Conservation (phyloP, 1,140 invertebrate genomes). For the Orchesella cincta region DNA sequence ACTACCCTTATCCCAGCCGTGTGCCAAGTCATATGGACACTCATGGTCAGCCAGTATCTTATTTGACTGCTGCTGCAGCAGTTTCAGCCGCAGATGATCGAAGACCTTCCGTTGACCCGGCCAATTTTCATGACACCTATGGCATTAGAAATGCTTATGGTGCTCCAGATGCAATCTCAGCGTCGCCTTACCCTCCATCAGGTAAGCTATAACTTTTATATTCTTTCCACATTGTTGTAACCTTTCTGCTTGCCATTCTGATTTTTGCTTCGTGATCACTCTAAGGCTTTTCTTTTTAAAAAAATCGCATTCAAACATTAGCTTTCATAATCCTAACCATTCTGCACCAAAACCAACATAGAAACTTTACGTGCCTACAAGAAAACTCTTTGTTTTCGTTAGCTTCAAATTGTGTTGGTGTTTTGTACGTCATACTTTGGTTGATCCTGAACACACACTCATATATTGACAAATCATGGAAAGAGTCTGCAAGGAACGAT, state of each 20-base stretch:
- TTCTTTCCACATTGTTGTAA: not conserved
- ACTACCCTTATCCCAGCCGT: slow-evolving; percentile 44
- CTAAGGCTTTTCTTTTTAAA: too few species aligned
- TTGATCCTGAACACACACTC: too few species aligned
- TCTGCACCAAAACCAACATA: too few species aligned
- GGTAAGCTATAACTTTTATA: slow-evolving; percentile 37
- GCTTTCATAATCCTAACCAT: too few species aligned
- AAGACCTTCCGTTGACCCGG: slow-evolving; percentile 34
- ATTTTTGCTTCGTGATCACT: not conserved
- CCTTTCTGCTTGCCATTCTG: not conserved
- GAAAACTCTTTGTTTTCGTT: too few species aligned
- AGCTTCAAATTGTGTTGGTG: too few species aligned
- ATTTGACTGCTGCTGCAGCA: slow-evolving; percentile 40
- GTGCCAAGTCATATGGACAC: slow-evolving; percentile 47
- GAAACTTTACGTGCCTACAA: too few species aligned
- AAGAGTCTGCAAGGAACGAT: too few species aligned
- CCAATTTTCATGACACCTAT: slow-evolving; percentile 46
- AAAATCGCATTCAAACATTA: too few species aligned
- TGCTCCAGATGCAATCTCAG: slow-evolving; percentile 44
- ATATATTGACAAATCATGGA: too few species aligned
- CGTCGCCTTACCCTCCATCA: slow-evolving; percentile 50
- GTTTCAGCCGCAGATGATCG: slow-evolving; percentile 43
- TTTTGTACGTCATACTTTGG: too few species aligned
- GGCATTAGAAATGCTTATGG: slow-evolving; percentile 45
- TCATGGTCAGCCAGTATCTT: slow-evolving; percentile 46